Base-by-base conservation (phyloP, 2,113 vertebrate genomes). In the Percopsis transmontana region DNA sequence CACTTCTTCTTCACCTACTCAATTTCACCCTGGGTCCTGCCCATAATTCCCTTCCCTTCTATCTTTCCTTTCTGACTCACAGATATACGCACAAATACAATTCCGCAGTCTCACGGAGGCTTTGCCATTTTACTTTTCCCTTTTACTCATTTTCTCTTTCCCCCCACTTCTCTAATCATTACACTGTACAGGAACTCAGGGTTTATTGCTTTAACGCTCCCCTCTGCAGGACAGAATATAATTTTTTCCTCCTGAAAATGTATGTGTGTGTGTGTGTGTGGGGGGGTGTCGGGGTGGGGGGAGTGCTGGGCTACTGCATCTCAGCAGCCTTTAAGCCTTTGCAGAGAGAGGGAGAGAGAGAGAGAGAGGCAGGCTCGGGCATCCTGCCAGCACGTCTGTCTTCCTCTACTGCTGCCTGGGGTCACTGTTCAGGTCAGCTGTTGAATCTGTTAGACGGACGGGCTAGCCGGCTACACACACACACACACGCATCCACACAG, bases 301-400 rank as follows among this genome's bases (percentile, higher is more conserved):
- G 72, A 66, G 70, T 77, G 39, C 72, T 78, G 74, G 74, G 80
- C 80, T 84, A n/a, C 50, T 66, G 62, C 73, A 63, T 77, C 80
- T 81, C 79, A 67, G 71, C 70, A 72, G 71, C 76, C 75, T 45
- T 52, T 33, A 33, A 33, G 50, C 18, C 71, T 79, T 86, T 86
- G 80, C 79, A 19, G 56, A 82, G 72, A 79, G 69, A 59, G 73
- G 65, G 83, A 44, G 42, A 65, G 68, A 80, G 74, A 71, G 68
- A 79, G 80, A 76, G 68, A 27, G 61, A 82, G 72, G 72, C 78
- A 76, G 74, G 76, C 70, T 79, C 48, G 55, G 79, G 77, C 68
- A 55, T 76, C 80, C 83, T 82, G 75, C 83, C 79, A 77, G 79
- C 81, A 69, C 85, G 83, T 86, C 88, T 72, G 56, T 90, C 85